A percentile compares a stretch with the other conserved stretches of the same genome.
Evolutionary conservation across 53 echinoderm and acorn worm genomes (phyloP).

Genomic region (Apostichopus leukothele): DNA sequence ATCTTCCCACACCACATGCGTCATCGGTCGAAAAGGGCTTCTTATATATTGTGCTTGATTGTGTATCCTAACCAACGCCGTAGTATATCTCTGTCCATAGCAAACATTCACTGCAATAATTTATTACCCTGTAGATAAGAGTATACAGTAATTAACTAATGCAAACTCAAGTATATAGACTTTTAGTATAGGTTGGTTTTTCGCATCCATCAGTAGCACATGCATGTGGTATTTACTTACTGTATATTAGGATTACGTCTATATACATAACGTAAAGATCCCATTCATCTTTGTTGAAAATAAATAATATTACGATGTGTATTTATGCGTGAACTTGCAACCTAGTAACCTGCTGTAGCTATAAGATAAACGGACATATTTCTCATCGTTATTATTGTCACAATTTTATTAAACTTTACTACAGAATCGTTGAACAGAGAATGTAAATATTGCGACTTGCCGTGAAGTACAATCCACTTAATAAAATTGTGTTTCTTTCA

Average conservation of each 20-base stretch:
- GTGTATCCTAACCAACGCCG: neutral
- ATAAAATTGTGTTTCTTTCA: too few species aligned
- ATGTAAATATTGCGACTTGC: too few species aligned
- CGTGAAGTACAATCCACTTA: too few species aligned
- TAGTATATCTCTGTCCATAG: neutral
- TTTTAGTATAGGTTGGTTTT: neutral
- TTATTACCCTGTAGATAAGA: neutral
- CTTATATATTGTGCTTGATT: neutral
- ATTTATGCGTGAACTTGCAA: neutral
- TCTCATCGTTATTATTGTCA: too few species aligned
- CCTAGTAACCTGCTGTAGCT: too few species aligned
- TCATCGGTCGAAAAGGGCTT: neutral
- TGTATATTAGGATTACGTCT: neutral
- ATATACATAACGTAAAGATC: neutral
- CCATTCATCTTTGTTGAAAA: neutral
- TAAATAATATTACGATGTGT: neutral
- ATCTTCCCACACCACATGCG: neutral
- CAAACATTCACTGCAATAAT: neutral
- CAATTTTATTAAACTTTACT: too few species aligned
- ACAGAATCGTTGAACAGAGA: too few species aligned
- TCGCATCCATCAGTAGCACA: neutral
- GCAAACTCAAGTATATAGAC: neutral
- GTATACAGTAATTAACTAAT: conserved; percentile 36
- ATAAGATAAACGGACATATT: too few species aligned
- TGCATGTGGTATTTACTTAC: neutral